Percentiles rank a stretch among this genome's conserved stretches.
Evolutionary conservation across 2,113 vertebrate genomes (phyloP).

Genomic region (Dipodomys stephensi): DNA sequence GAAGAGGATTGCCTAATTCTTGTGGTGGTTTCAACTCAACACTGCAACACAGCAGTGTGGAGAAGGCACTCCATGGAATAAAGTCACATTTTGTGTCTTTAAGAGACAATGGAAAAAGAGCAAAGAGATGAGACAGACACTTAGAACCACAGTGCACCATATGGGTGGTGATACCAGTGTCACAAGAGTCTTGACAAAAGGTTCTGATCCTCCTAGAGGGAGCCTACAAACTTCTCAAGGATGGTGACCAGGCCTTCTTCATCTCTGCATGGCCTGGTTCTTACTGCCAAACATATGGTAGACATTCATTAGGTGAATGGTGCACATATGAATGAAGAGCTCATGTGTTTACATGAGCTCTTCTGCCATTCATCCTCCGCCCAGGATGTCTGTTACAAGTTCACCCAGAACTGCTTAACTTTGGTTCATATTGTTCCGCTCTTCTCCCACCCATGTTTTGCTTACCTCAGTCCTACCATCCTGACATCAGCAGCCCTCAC

Average conservation of each 20-base stretch:
- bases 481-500: constrained; percentile 19
- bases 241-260: background rate
- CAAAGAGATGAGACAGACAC: background rate
- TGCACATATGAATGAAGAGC: background rate
- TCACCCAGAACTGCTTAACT: background rate
- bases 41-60: background rate
- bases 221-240: background rate
- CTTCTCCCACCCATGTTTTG: constrained; percentile 12
- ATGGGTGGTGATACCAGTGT: background rate
- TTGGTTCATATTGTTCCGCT: background rate
- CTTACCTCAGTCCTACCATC: background rate
- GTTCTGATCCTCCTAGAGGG: background rate
- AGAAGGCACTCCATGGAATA: background rate
- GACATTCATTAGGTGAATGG: background rate
- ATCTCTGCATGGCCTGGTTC: background rate
- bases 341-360: background rate
- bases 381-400: background rate
- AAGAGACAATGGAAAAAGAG: background rate
- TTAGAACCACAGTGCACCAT: background rate
- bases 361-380: background rate
- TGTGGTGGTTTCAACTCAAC: background rate
- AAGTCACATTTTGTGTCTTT: background rate
- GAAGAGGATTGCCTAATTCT: background rate
- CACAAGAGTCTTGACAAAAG: background rate
- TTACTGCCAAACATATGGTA: background rate